Evolutionary conservation across 2,113 vertebrate genomes (phyloP).

Genomic region (human (Homo sapiens)): DNA sequence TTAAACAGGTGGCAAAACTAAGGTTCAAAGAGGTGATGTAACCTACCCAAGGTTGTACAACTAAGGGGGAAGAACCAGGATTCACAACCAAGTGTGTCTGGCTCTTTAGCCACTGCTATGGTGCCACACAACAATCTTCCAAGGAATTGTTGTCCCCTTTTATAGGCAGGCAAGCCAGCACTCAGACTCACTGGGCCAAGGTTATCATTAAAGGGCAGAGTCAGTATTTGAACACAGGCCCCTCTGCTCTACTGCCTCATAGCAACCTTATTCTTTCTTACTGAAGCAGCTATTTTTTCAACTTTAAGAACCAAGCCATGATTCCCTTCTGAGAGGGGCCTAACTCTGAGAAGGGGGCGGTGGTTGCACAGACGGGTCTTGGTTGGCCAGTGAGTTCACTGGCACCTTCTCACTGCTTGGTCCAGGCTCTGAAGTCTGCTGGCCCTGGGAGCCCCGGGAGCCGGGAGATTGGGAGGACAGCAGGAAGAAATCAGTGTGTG

Average conservation of each 20-base stretch:
- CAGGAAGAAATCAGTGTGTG: constrained; percentile 51
- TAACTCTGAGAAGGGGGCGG: neutral
- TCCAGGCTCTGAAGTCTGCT: neutral
- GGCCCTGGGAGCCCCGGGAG: neutral
- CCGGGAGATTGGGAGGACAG: neutral
- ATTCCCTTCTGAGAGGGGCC: neutral
- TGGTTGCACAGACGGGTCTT: neutral
- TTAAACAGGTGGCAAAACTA: constrained; percentile 28
- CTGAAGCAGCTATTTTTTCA: neutral
- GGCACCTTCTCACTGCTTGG: neutral
- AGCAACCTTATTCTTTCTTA: constrained; percentile 24
- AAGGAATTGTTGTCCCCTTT: neutral
- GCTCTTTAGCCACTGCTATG: neutral
- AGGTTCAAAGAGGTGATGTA: neutral
- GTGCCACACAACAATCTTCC: neutral
- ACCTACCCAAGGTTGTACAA: neutral
- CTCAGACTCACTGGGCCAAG: neutral
- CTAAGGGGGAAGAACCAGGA: neutral
- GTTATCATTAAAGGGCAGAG: neutral
- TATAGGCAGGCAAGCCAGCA: neutral
- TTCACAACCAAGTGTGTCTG: neutral
- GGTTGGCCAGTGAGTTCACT: neutral
- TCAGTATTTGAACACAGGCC: neutral
- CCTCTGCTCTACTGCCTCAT: neutral
- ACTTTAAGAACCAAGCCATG: neutral